Evolutionary conservation across 2,797 vertebrate species (phyloP), one percentile per base, ranked within the genome.

Genomic region (Chanos chanos): DNA sequence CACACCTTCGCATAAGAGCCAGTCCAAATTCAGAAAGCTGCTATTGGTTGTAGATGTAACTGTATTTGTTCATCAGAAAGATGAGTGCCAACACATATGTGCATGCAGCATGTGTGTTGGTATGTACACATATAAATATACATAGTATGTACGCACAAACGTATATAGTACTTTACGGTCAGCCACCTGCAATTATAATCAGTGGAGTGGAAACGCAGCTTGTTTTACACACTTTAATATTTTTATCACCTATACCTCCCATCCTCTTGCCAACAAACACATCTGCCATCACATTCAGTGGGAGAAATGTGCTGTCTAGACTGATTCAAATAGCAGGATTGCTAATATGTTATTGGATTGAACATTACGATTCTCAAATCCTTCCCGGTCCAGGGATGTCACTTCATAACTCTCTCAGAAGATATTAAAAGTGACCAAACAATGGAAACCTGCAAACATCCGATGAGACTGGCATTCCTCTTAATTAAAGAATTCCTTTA

Each of bases 401-500:
- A 60, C 56, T 21, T 41, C 60, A 60, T 60, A 66, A 66, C 56
- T 66, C 56, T 66, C 60, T 47, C 31, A 4, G 21, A 59, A 31
- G 49, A 50, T 50, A 40, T 61, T 55, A 48, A 36, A 18, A 68
- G 51, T 61, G 15, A 49, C 56, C 55, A 36, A 33, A 41, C 41
- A 56, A 60, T 39, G 62, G 59, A 51, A 44, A 33, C 37, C 45
- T 7, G 53, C 19, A 27, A 25, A 51, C n/a, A 5, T 12, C 48
- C 66, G 61, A 54, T 39, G 61, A 56, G 25, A 33, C 30, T 43
- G 6, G 47, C 54, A 28, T 15, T 39, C 48, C 25, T 41, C 52
- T 13, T 10, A n/a, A 59, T 62, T 63, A 50, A 24, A 50, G 51
- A 33, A 5, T 52, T 59, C 9, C 31, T 53, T 24, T 31, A 13